phyloP scores from a whole-genome alignment of 2,113 vertebrate genomes.

The Lota lota region DNA sequence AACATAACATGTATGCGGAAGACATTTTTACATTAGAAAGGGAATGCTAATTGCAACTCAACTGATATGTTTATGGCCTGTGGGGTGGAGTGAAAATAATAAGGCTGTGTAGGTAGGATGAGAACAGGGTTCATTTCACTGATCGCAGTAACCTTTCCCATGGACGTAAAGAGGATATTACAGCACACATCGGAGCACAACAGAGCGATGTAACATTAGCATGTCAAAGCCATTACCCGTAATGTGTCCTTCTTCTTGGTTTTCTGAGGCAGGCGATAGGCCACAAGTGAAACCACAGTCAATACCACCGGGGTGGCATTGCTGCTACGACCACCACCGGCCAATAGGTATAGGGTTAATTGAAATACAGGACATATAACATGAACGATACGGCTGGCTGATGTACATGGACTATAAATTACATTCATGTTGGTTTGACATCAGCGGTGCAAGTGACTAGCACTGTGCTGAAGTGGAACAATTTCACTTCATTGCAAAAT shows the following conservation, averaged over 20 bases:
- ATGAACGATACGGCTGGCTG: conserved; percentile 1
- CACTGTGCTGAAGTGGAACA: not conserved
- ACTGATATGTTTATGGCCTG: conserved; percentile 7
- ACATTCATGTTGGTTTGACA: not conserved
- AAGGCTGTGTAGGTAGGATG: conserved; percentile 23
- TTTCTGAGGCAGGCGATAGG: conserved; percentile 34
- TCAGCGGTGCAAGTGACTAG: conserved; percentile 19
- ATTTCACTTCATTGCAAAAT: not conserved
- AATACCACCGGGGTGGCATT: conserved; percentile 2
- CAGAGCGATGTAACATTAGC: conserved; percentile 41
- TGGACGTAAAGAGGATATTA: conserved; percentile 28
- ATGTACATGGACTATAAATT: conserved; percentile 5
- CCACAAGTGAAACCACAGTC: conserved; percentile 15
- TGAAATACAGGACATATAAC: conserved; percentile 22
- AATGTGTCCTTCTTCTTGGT: conserved; percentile 22
- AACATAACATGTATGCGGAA: not conserved
- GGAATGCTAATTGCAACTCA: not conserved
- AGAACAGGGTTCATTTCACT: conserved; percentile 41
- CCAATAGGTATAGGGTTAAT: not conserved
- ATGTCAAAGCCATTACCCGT: conserved; percentile 51
- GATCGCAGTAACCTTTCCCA: conserved; percentile 43
- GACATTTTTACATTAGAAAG: not conserved
- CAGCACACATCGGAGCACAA: conserved; percentile 26
- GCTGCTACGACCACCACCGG: not conserved
- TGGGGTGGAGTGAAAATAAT: conserved; percentile 10